Evolutionary conservation across 2,113 vertebrate genomes (phyloP).

Genomic region (Tinamus guttatus): DNA sequence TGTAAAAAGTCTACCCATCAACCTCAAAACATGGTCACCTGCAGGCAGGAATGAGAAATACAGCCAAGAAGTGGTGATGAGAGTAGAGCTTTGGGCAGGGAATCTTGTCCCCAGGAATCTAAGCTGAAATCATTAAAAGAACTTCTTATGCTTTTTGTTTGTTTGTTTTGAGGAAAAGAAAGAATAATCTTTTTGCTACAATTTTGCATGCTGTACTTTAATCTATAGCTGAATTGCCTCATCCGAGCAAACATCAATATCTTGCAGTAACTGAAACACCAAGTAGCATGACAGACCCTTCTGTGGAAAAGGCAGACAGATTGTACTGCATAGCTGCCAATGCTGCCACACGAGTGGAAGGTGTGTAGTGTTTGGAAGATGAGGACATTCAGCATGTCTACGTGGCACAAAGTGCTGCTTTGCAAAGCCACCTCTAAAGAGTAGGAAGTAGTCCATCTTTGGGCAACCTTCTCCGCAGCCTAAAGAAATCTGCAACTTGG

Average conservation of each 20-base stretch:
- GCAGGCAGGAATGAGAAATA: neutral
- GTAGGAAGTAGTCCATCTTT: conserved; percentile 3
- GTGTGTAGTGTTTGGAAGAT: neutral
- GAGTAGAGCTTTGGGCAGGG: neutral
- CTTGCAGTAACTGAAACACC: neutral
- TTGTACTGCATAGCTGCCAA: neutral
- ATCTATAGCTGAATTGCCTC: neutral
- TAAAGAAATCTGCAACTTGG: conserved; percentile 43
- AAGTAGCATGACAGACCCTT: neutral
- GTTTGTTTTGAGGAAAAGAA: neutral
- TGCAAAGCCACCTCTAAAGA: neutral
- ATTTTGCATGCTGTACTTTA: neutral
- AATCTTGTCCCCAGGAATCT: neutral
- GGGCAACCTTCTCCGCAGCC: neutral
- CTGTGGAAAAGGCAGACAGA: neutral
- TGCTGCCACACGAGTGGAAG: neutral
- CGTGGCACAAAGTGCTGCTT: neutral
- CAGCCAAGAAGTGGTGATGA: neutral
- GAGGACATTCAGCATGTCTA: neutral
- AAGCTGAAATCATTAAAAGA: neutral
- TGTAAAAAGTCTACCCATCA: neutral
- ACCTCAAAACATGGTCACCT: neutral
- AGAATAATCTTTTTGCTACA: neutral
- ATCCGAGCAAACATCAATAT: neutral
- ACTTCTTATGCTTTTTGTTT: neutral